Evolutionary conservation across 2,888 invertebrate genomes (phyloP), one percentile per base, ranked within the genome.

Genomic region (Caenorhabditis drosophilae): DNA sequence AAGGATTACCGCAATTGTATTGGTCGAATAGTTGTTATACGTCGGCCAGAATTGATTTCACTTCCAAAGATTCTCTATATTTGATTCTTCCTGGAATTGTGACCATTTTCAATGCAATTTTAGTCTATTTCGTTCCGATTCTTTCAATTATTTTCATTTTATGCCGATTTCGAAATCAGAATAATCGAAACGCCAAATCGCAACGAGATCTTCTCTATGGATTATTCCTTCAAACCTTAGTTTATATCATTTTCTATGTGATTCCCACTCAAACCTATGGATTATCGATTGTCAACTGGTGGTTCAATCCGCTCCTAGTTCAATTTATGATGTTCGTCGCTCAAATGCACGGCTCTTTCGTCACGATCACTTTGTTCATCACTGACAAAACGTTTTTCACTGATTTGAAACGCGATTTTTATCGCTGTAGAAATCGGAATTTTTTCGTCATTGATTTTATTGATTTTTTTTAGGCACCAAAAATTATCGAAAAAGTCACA

Each of bases 1-100:
- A n/a, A 23, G 42, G 42, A 15, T 9, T 42, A 6, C 42, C 42
- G 6, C 12, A 42, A 11, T 6, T 42, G 25, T 42, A 9, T 23
- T 42, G 42, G 42, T n/a, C 7, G 9, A n/a, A 42, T 42, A n/a
- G 25, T 23, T 42, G 42, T 42, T 42, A 42, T 23, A 42, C 20
- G 7, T 23, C n/a, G n/a, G n/a, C n/a, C n/a, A n/a, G n/a, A n/a
- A n/a, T 22, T 2, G n/a, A 42, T 23, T 9, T 12, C 15, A 23
- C 9, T 3, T 11, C 25, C 2, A n/a, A 23, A 20, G 3, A 15
- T 23, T 16, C n/a, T 4, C 7, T 1, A 2, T 25, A 42, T 23
- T 7, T 7, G 7, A 22, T 22, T 12, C 20, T 22, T 18, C 11
- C 16, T 16, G 40, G 40, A 18, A 16, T 6, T 40, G 25, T 42